phyloP scores from a whole-genome alignment of 2,113 vertebrate genomes.

The Rhineura floridana region DNA sequence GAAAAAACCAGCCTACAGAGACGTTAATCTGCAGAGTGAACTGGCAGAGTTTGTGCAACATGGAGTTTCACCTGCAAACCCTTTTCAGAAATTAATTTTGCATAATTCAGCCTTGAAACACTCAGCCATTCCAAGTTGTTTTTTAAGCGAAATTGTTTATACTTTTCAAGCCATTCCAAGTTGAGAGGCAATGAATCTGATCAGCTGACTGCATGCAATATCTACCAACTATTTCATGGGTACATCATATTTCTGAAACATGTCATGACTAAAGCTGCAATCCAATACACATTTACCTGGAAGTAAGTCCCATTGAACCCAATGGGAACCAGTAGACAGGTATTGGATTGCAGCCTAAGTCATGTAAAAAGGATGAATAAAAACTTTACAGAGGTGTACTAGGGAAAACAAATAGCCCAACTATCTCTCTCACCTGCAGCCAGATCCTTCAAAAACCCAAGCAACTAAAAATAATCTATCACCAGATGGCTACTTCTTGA shows the following conservation, averaged over 20 bases:
- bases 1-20: background rate
- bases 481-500: background rate
- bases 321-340: no score
- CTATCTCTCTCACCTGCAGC: background rate
- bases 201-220: background rate
- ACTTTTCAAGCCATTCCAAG: no score
- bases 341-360: no score
- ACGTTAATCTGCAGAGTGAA: background rate
- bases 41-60: background rate
- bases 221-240: background rate
- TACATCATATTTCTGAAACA: background rate
- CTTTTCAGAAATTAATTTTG: background rate
- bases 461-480: background rate
- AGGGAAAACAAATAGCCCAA: background rate
- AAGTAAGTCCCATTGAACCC: no score
- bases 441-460: background rate
- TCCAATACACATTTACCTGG: no score
- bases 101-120: background rate
- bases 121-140: background rate
- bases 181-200: background rate
- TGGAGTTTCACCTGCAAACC: background rate
- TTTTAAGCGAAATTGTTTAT: no score
- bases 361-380: background rate
- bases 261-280: no score
- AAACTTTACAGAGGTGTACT: background rate